Evolutionary conservation across 2,888 invertebrate species (phyloP).

Genomic region (Troides oblongomaculatus): DNA sequence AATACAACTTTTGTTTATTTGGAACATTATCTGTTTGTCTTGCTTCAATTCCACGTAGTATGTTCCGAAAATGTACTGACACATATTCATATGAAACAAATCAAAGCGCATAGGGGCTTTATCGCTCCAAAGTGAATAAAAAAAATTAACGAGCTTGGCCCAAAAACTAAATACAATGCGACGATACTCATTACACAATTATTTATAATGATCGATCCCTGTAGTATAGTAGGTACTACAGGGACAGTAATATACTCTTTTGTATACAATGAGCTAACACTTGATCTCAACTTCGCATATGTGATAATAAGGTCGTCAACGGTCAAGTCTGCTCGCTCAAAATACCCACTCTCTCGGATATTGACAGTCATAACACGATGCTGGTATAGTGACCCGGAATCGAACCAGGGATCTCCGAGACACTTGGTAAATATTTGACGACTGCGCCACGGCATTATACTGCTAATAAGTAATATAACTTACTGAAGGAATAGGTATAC

Average conservation of each 20-base stretch:
- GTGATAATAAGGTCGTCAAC: too few relatives aligned
- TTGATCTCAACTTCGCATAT: too few relatives aligned
- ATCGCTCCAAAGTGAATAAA: not conserved
- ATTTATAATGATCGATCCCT: not conserved
- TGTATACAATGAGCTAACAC: not conserved
- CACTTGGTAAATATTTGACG: too few relatives aligned
- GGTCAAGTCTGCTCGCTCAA: too few relatives aligned
- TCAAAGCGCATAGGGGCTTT: not conserved
- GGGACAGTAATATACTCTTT: not conserved
- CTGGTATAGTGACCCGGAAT: too few relatives aligned
- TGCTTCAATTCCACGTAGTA: not conserved
- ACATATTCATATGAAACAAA: not conserved
- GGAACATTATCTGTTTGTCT: not conserved
- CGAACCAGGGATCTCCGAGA: too few relatives aligned
- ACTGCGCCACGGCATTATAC: too few relatives aligned
- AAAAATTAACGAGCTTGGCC: constrained; percentile 6
- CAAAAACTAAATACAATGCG: not conserved
- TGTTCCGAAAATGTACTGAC: not conserved
- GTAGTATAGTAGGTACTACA: not conserved
- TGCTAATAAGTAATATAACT: too few relatives aligned
- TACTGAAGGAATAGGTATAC: too few relatives aligned
- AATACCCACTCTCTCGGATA: too few relatives aligned
- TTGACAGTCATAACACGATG: too few relatives aligned
- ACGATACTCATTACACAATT: not conserved
- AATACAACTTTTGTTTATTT: not conserved